Conservation (phyloP, 2,113 vertebrate species). For the Anser cygnoides region DNA sequence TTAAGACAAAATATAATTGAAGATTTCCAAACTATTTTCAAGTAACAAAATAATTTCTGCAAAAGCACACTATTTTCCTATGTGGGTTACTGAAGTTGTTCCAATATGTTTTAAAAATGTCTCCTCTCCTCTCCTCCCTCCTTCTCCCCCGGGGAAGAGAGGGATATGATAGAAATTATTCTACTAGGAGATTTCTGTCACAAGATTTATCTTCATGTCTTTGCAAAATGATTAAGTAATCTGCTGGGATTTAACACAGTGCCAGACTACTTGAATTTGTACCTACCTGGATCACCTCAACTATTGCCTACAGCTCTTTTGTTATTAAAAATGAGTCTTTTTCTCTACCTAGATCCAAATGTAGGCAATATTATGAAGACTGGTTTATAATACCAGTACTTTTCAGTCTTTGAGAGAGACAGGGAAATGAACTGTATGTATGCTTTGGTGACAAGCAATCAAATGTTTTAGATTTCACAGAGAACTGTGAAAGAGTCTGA, state of each 20-base stretch:
- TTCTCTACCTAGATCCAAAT: slow-evolving; percentile 13
- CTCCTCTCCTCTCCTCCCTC: background rate
- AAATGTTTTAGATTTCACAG: slow-evolving; percentile 58
- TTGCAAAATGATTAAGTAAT: slow-evolving; percentile 41
- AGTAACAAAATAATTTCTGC: background rate
- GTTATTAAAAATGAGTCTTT: slow-evolving; percentile 56
- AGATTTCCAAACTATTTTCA: background rate
- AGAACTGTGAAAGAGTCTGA: slow-evolving; percentile 47
- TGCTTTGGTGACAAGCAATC: slow-evolving; percentile 57
- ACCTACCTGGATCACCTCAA: slow-evolving; percentile 29
- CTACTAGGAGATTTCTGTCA: slow-evolving; percentile 6
- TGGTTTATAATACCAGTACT: slow-evolving; percentile 50
- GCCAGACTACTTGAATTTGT: slow-evolving; percentile 39
- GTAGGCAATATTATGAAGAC: slow-evolving; percentile 50
- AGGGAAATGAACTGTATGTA: slow-evolving; percentile 10
- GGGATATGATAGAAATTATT: background rate
- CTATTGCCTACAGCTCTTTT: slow-evolving; percentile 40
- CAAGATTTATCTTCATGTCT: slow-evolving; percentile 11
- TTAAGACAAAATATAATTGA: background rate
- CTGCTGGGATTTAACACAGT: slow-evolving; percentile 17
- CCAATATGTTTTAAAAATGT: background rate
- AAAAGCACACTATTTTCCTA: background rate
- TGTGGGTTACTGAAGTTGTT: background rate
- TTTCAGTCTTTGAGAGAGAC: slow-evolving; percentile 22
- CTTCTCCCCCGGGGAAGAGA: background rate